Evolutionary conservation across 2,888 invertebrate species (phyloP).

Genomic region (Atherix ibis): DNA sequence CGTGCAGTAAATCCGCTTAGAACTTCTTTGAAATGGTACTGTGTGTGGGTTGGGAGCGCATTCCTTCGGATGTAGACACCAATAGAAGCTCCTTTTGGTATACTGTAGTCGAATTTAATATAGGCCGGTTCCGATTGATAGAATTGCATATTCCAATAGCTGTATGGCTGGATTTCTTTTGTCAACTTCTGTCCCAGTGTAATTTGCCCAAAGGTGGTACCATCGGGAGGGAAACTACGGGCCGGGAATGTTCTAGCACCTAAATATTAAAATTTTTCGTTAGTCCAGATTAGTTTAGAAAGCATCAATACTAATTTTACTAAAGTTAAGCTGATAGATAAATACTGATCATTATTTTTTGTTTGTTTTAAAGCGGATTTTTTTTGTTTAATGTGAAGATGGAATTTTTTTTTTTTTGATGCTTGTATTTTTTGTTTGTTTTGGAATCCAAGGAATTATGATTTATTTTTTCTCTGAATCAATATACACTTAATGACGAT

Average conservation of each 20-base stretch:
- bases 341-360: not conserved
- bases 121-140: slow-evolving; percentile 87
- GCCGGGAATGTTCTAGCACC: slow-evolving; percentile 80
- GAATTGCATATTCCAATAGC: slow-evolving; percentile 96
- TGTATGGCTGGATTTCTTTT: slow-evolving; percentile 81
- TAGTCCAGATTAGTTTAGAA: too few relatives aligned
- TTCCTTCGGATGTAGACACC: slow-evolving; percentile 91
- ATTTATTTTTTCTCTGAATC: too few relatives aligned
- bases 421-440: too few relatives aligned
- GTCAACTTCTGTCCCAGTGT: slow-evolving; percentile 73
- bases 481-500: too few relatives aligned
- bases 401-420: too few relatives aligned
- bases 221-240: slow-evolving; percentile 82
- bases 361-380: not conserved
- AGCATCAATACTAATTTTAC: not conserved
- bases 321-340: not conserved
- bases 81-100: slow-evolving; percentile 79
- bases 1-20: slow-evolving; percentile 79
- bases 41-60: slow-evolving; percentile 88
- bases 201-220: slow-evolving; percentile 82
- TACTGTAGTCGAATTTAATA: slow-evolving; percentile 87
- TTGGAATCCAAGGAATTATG: too few relatives aligned
- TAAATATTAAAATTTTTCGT: slow-evolving; percentile 32
- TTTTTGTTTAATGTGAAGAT: too few relatives aligned
- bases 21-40: slow-evolving; percentile 90